Evolutionary conservation across 2,797 vertebrate species (phyloP).

Genomic region (Melanotaenia pygmaea): DNA sequence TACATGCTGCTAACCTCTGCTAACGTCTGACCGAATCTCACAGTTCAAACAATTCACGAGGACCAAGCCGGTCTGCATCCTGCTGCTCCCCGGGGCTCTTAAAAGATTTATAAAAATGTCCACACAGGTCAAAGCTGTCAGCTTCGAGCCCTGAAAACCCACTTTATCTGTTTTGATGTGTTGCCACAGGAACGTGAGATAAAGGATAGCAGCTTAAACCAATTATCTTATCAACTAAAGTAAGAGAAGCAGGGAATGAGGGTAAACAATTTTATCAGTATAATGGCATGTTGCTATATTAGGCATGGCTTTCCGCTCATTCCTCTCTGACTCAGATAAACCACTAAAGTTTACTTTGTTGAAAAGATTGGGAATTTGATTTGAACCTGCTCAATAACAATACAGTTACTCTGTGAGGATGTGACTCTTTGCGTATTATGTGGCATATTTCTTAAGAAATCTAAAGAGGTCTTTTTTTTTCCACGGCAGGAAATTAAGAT

Average conservation of each 20-base stretch:
- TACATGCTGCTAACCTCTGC: conserved; percentile 3
- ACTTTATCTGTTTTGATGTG: conserved; percentile 30
- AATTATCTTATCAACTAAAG: conserved; percentile 32
- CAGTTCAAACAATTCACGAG: conserved; percentile 5
- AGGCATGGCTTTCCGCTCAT: conserved; percentile 51
- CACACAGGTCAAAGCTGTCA: conserved; percentile 21
- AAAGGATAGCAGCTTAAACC: conserved; percentile 46
- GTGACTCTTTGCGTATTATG: neutral
- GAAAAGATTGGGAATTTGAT: conserved; percentile 44
- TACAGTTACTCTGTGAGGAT: neutral
- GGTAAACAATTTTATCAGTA: conserved; percentile 29
- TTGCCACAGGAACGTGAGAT: conserved; percentile 43
- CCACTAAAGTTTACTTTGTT: conserved; percentile 47
- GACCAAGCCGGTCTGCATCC: conserved; percentile 12
- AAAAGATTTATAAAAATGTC: conserved; percentile 35
- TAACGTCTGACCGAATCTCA: neutral
- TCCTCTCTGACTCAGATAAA: conserved; percentile 35
- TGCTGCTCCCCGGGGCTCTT: conserved; percentile 15
- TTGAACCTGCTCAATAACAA: conserved; percentile 34
- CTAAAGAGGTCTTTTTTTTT: no score
- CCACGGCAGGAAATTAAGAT: neutral
- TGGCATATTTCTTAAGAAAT: neutral
- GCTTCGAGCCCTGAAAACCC: conserved; percentile 13
- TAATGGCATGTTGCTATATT: conserved; percentile 55
- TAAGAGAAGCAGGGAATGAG: conserved; percentile 41